These are phyloP conservation scores for Zaprionus kolodkinae DNA, from an alignment of 1,140 invertebrate species.

Conservation along the genomic window DNA sequence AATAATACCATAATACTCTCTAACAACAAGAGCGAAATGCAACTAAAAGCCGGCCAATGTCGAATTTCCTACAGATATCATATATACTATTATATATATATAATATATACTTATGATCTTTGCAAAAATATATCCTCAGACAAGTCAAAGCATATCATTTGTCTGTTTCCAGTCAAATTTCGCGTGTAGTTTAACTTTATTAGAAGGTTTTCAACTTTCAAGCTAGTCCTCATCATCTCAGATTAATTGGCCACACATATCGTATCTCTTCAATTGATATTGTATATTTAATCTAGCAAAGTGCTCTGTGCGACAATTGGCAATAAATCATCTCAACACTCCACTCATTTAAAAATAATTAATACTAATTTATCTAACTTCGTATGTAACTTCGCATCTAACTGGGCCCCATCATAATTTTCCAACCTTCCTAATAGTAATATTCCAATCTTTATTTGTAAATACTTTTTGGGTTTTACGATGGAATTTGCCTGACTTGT, in stretches of 20 bases:
- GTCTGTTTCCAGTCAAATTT: constrained; percentile 16
- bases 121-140: constrained; percentile 33
- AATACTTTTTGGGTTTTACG: neutral
- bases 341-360: constrained; percentile 22
- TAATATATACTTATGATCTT: neutral
- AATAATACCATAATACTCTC: constrained; percentile 26
- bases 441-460: neutral
- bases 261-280: neutral
- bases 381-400: constrained; percentile 4
- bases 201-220: constrained; percentile 11
- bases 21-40: constrained; percentile 29
- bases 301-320: constrained; percentile 21
- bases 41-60: constrained; percentile 70
- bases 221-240: constrained; percentile 19
- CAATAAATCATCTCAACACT: constrained; percentile 28
- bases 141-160: constrained; percentile 53
- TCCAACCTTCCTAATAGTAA: neutral
- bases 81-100: constrained; percentile 11
- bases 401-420: neutral
- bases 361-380: neutral
- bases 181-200: constrained; percentile 19
- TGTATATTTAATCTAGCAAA: constrained; percentile 13
- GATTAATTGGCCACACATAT: constrained; percentile 15
- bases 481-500: neutral
- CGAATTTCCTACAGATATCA: constrained; percentile 59